Evolutionary conservation across 2,113 vertebrate species (phyloP), one percentile per base, ranked within the genome.

Genomic region (Stictonetta naevosa): DNA sequence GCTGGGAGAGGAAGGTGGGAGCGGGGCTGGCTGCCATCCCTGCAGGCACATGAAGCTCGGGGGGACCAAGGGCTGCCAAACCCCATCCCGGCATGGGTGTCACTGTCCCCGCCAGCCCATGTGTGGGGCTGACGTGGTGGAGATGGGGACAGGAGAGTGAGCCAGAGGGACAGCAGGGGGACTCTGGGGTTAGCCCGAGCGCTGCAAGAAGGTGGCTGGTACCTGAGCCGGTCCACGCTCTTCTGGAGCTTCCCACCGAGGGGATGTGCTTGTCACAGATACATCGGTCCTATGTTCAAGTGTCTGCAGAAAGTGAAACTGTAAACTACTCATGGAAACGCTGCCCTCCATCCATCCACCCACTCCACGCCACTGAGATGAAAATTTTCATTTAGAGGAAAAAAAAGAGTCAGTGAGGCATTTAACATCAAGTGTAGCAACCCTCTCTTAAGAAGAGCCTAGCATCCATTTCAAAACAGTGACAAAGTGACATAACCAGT

Each of bases 231-330:
- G 63, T 76, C 88, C 83, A 83, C 1, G 15, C 91, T 74, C 91
- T 86, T 80, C 93, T 13, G 34, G 79, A 71, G 92, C 92, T 71
- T 77, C 96, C 96, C 94, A 83, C 78, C 81, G 20, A 85, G 33
- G 87, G 93, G 96, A 96, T 96, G 96, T 97, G 97, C 97, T 98
- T 96, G 97, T 98, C 98, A 98, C 98, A 98, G 98, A 98, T 98
- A 98, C 94, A 56, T 98, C 98, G 98, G 98, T 98, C 98, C 98
- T 98, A 98, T 97, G 97, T 98, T 98, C 98, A 98, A 98, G 98
- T 98, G 98, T 98, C 98, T 98, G 98, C 98, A 98, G 97, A 98
- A 98, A 97, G 94, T 97, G 97, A 98, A 97, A 97, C 98, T 98
- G 98, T 98, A 98, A 98, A 98, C 98, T 97, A 97, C 96, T 96